These are phyloP conservation scores for Distichodus sexfasciatus DNA, from an alignment of 2,797 vertebrate genomes.

Conservation along the genomic window DNA sequence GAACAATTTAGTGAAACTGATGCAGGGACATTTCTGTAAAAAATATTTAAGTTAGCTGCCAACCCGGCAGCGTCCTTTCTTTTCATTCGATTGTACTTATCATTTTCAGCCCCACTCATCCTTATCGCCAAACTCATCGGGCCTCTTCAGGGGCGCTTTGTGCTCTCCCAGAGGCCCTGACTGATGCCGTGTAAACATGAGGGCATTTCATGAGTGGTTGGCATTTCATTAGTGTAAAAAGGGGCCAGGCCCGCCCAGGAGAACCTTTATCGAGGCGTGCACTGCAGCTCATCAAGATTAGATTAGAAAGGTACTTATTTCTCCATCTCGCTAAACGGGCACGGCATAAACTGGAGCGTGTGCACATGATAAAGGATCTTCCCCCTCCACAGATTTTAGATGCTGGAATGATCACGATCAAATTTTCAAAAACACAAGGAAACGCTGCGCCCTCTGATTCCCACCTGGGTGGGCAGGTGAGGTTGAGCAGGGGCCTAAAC, in stretches of 20 bases:
- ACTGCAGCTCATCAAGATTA: background rate
- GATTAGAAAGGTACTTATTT: background rate
- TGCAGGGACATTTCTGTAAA: too few relatives aligned
- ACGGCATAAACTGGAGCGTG: background rate
- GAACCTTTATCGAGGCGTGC: conserved; percentile 3
- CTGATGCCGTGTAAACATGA: conserved; percentile 34
- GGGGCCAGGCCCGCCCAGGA: conserved; percentile 18
- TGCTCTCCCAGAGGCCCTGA: conserved; percentile 27
- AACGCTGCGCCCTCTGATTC: background rate
- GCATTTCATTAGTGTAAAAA: conserved; percentile 42
- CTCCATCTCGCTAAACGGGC: background rate
- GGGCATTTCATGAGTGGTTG: conserved; percentile 43
- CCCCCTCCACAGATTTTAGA: background rate
- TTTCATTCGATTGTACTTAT: conserved; percentile 12
- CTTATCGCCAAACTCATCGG: conserved; percentile 18
- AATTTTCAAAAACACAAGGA: conserved; percentile 9
- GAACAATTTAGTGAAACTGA: background rate
- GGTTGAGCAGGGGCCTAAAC: background rate
- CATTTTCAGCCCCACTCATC: conserved; percentile 7
- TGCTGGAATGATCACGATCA: background rate
- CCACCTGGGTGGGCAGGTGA: conserved; percentile 18
- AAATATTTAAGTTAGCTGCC: too few relatives aligned
- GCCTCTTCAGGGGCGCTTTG: conserved; percentile 16
- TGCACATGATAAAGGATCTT: background rate
- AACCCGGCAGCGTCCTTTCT: too few relatives aligned